Evolutionary conservation across 1,140 invertebrate genomes (phyloP).

Genomic region (Plectrocnemia conspersa): DNA sequence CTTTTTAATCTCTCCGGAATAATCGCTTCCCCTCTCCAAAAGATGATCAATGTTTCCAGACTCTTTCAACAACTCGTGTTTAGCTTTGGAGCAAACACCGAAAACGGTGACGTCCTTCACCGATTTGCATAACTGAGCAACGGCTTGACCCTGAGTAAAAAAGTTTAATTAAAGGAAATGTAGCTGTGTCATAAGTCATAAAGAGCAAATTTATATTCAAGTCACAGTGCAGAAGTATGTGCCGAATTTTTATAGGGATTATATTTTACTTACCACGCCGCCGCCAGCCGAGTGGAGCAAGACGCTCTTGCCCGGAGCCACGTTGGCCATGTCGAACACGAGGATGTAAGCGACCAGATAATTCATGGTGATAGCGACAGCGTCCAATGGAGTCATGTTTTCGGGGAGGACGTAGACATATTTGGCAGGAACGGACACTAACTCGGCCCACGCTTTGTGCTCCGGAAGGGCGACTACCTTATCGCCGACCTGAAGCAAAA

Average conservation of each 20-base stretch:
- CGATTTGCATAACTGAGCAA: constrained; percentile 75
- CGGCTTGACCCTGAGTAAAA: constrained; percentile 67
- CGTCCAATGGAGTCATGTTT: constrained; percentile 72
- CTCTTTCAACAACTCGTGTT: constrained; percentile 75
- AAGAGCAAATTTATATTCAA: not conserved
- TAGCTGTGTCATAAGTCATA: not conserved
- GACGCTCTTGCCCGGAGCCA: constrained; percentile 73
- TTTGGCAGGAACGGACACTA: constrained; percentile 69
- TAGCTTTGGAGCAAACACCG: constrained; percentile 78
- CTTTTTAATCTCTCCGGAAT: constrained; percentile 79
- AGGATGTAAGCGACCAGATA: constrained; percentile 82
- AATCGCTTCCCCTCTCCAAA: constrained; percentile 72
- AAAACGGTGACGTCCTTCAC: constrained; percentile 78
- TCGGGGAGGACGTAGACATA: constrained; percentile 76
- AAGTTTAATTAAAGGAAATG: not conserved
- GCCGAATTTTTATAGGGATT: constrained; percentile 1
- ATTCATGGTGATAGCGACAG: constrained; percentile 78
- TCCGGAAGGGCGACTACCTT: constrained; percentile 80
- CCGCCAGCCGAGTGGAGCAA: constrained; percentile 83
- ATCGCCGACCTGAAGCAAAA: constrained; percentile 67
- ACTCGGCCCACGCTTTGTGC: constrained; percentile 79
- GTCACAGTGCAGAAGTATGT: not conserved
- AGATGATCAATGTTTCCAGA: constrained; percentile 69
- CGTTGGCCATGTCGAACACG: constrained; percentile 75
- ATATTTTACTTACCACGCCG: constrained; percentile 71